A percentile compares a stretch with the other conserved stretches of the same genome.
phyloP scores from a whole-genome alignment of 1,140 invertebrate genomes.

The Zaprionus ghesquierei region DNA sequence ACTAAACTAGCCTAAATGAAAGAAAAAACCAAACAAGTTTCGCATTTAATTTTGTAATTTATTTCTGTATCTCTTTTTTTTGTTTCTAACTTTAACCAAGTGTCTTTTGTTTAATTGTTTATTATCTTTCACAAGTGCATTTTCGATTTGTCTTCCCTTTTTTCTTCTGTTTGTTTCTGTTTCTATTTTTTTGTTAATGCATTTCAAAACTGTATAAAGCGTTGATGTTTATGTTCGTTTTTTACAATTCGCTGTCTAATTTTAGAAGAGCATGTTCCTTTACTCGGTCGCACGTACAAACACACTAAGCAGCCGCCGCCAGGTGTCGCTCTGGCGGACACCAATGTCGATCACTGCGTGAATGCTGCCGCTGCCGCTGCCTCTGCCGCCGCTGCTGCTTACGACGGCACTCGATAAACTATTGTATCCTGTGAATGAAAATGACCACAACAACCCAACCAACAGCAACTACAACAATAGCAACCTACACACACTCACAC shows the following conservation, averaged over 20 bases:
- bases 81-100: not conserved
- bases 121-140: too few relatives aligned
- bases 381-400: conserved; percentile 1
- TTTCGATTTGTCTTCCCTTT: conserved; percentile 17
- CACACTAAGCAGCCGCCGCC: conserved; percentile 62
- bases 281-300: conserved; percentile 84
- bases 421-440: conserved; percentile 1
- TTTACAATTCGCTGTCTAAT: conserved; percentile 73
- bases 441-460: conserved; percentile 18
- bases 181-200: conserved; percentile 26
- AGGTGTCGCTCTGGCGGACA: conserved; percentile 33
- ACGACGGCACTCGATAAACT: conserved; percentile 20
- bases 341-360: conserved; percentile 33
- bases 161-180: conserved; percentile 5
- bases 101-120: not conserved
- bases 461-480: conserved; percentile 10
- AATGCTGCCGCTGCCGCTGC: conserved; percentile 10
- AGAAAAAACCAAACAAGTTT: conserved; percentile 17
- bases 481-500: conserved; percentile 10
- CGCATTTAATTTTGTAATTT: not conserved
- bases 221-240: conserved; percentile 61
- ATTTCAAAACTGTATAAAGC: conserved; percentile 23
- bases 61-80: not conserved
- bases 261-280: conserved; percentile 86
- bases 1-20: not conserved